Conservation (phyloP, 1,140 invertebrate species). For the Caerostris extrusa region DNA sequence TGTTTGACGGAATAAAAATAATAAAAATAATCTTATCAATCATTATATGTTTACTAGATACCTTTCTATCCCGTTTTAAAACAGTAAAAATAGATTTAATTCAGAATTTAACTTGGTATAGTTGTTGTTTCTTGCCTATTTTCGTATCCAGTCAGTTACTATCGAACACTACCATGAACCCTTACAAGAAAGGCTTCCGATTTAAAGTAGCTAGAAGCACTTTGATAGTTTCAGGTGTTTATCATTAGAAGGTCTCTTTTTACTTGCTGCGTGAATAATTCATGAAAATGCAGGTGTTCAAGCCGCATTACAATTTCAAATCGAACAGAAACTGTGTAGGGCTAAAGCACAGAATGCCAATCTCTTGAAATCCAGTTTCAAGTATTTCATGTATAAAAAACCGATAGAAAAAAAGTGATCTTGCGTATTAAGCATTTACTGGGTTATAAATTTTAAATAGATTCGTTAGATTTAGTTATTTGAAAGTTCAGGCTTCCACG, state of each 20-base stretch:
- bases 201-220: background rate
- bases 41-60: too few species aligned
- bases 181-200: background rate
- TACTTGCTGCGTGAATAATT: constrained; percentile 1
- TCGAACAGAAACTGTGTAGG: background rate
- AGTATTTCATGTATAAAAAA: constrained; percentile 1
- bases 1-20: too few species aligned
- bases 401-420: background rate
- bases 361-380: background rate
- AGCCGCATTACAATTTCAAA: constrained; percentile 17
- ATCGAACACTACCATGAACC: background rate
- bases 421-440: background rate
- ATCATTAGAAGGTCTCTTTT: constrained; percentile 24
- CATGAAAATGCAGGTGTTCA: constrained; percentile 32
- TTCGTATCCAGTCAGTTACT: too few species aligned
- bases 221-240: constrained; percentile 31
- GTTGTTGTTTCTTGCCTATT: too few species aligned
- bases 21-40: too few species aligned
- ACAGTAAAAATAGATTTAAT: too few species aligned
- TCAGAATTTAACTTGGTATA: too few species aligned
- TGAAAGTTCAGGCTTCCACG: too few species aligned
- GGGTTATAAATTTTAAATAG: constrained; percentile 6
- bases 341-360: background rate
- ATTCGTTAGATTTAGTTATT: background rate
- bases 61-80: too few species aligned